Base-by-base conservation (phyloP, 2,113 vertebrate genomes). In the Helogale parvula region DNA sequence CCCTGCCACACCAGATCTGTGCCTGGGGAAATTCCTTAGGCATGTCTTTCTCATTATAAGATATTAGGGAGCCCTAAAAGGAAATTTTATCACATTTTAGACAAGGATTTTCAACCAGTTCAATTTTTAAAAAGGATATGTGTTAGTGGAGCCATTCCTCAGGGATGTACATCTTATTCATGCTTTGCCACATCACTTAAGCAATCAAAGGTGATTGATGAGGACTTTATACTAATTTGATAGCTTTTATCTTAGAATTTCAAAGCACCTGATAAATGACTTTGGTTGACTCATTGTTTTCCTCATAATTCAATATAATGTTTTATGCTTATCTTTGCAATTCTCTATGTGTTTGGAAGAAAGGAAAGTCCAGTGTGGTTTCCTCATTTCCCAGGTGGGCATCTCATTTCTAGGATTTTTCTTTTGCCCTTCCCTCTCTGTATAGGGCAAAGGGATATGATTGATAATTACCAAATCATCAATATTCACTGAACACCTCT, bases 211-310 rank as follows among this genome's bases (percentile, higher is more conserved):
- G 54, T 88, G 50, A 95, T 74, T 68, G 88, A 95, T 88, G 92
- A 97, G 63, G 33, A 71, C 27, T 31, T 90, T 87, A 83, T 33
- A 76, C 35, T 94, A 80, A 90, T 81, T 92, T 92, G 91, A 76
- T n/a, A 76, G 29, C 69, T 97, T 68, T 88, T 92, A 63, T 52
- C 66, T 90, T 66, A 33, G 84, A 91, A 85, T 92, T 93, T 94
- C 2, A 35, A 84, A 90, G 68, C 13, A 94, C 74, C 29, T 90
- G 94, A 87, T 79, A 88, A 94, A 68, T 97, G 35, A 88, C 29
- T 95, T 94, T 88, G 92, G 79, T 93, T 80, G 87, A 94, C 27
- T 90, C 29, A 88, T 90, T 80, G 60, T 72, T 86, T 87, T 85
- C 16, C 5, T 86, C 50, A 47, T 95, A 38, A 90, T 76, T 77